A percentile compares a stretch with the other conserved stretches of the same genome.
Evolutionary conservation across 1,140 invertebrate species (phyloP).

Genomic region (Antheraea pernyi): DNA sequence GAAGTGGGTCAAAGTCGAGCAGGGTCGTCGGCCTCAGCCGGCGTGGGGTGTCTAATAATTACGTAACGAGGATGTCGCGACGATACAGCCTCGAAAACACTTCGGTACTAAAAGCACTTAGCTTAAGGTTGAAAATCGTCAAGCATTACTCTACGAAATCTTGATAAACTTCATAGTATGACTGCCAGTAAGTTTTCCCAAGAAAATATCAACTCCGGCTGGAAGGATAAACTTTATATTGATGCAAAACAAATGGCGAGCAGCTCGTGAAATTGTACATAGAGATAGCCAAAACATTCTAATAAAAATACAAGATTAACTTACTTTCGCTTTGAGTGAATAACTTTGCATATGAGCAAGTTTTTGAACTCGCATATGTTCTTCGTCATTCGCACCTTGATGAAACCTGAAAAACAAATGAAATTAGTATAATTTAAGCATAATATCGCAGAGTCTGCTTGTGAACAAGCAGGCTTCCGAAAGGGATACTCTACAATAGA

Average conservation of each 20-base stretch:
- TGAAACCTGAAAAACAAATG: slow-evolving; percentile 35
- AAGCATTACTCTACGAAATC: slow-evolving; percentile 1
- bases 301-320: slow-evolving; percentile 29
- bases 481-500: too few species aligned
- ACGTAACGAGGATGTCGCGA: slow-evolving; percentile 54
- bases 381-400: slow-evolving; percentile 21
- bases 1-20: slow-evolving; percentile 74
- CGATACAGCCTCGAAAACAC: slow-evolving; percentile 21
- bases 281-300: slow-evolving; percentile 8
- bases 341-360: slow-evolving; percentile 34
- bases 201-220: slow-evolving; percentile 19
- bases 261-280: slow-evolving; percentile 14
- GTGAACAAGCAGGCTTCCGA: too few species aligned
- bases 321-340: slow-evolving; percentile 36
- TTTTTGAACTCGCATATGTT: slow-evolving; percentile 32
- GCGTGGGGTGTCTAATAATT: slow-evolving; percentile 62
- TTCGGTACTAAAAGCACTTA: slow-evolving; percentile 26
- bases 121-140: slow-evolving; percentile 25
- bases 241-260: slow-evolving; percentile 24
- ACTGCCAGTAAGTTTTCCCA: slow-evolving; percentile 23
- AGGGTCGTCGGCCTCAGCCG: slow-evolving; percentile 54
- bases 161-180: slow-evolving; percentile 29
- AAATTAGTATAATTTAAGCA: too few species aligned
- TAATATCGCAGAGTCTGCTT: too few species aligned
- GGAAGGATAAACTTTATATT: slow-evolving; percentile 25